phyloP scores from a whole-genome alignment of 2,113 vertebrate species.

The Plotosus lineatus region DNA sequence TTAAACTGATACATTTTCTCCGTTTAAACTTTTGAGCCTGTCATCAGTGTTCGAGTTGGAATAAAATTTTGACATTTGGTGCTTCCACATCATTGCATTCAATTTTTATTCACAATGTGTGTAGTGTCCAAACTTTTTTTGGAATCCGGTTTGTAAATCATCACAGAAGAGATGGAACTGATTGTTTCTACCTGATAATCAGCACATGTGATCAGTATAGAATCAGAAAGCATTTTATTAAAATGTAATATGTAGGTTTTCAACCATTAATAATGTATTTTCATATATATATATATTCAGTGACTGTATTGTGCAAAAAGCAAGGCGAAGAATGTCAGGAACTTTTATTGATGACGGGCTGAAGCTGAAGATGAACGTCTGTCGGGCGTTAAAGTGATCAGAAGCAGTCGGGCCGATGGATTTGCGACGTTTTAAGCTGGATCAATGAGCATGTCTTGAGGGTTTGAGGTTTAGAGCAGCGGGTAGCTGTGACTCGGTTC shows the following conservation, averaged over 20 bases:
- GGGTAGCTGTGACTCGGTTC: constrained; percentile 73
- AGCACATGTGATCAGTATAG: not conserved
- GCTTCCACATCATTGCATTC: too few species aligned
- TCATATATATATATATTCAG: constrained; percentile 45
- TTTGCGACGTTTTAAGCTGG: constrained; percentile 75
- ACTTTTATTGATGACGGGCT: constrained; percentile 50
- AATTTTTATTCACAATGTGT: too few species aligned
- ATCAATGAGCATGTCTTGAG: constrained; percentile 75
- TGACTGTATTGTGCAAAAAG: constrained; percentile 59
- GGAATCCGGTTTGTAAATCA: too few species aligned
- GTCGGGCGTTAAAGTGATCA: not conserved
- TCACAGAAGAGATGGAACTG: constrained; percentile 24
- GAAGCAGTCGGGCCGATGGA: constrained; percentile 60
- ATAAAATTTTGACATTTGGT: too few species aligned
- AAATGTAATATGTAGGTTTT: constrained; percentile 53
- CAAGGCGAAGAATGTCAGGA: constrained; percentile 53
- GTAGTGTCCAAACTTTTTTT: too few species aligned
- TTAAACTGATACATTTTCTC: too few species aligned
- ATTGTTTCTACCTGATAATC: not conserved
- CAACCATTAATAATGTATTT: constrained; percentile 55
- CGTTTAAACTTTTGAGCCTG: too few species aligned
- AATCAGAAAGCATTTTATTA: not conserved
- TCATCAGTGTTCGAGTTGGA: too few species aligned
- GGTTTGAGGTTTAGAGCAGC: constrained; percentile 73
- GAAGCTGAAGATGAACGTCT: not conserved